Percentiles rank a stretch among this genome's conserved stretches.
phyloP scores from a whole-genome alignment of 2,888 invertebrate species.

The Ichneumon xanthorius region DNA sequence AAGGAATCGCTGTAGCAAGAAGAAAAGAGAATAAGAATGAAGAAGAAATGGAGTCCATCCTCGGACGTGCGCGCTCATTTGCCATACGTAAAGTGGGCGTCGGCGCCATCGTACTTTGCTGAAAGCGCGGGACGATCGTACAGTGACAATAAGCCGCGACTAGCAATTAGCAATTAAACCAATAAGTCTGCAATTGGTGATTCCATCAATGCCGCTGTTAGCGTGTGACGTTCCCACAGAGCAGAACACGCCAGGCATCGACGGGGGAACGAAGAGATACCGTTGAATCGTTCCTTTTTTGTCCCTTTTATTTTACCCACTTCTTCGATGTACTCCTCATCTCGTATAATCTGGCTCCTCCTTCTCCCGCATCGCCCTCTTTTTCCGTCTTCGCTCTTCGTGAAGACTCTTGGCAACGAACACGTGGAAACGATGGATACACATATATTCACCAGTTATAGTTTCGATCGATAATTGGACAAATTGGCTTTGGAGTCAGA shows the following conservation, averaged over 20 bases:
- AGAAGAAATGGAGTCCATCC: constrained; percentile 58
- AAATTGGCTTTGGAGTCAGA: constrained; percentile 3
- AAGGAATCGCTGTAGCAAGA: constrained; percentile 43
- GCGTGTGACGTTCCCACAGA: constrained; percentile 69
- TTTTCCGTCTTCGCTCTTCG: constrained; percentile 49
- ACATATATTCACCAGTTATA: constrained; percentile 25
- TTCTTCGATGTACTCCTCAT: constrained; percentile 54
- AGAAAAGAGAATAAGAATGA: constrained; percentile 48
- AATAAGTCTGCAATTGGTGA: constrained; percentile 83
- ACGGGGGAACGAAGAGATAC: constrained; percentile 27
- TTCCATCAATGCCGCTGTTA: constrained; percentile 78
- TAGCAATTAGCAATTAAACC: constrained; percentile 84
- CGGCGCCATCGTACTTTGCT: constrained; percentile 59
- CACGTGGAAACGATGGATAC: not conserved
- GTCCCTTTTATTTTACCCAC: constrained; percentile 61
- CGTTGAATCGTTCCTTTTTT: constrained; percentile 50
- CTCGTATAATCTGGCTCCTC: constrained; percentile 42
- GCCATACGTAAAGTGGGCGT: constrained; percentile 60
- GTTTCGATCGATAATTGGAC: constrained; percentile 24
- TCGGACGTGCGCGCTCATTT: constrained; percentile 46
- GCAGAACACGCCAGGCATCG: constrained; percentile 30
- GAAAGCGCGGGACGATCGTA: constrained; percentile 62
- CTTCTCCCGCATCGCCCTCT: constrained; percentile 50
- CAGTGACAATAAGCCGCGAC: constrained; percentile 70
- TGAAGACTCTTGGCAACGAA: not conserved